phyloP scores from a whole-genome alignment of 2,113 vertebrate species.

The Otis tarda region DNA sequence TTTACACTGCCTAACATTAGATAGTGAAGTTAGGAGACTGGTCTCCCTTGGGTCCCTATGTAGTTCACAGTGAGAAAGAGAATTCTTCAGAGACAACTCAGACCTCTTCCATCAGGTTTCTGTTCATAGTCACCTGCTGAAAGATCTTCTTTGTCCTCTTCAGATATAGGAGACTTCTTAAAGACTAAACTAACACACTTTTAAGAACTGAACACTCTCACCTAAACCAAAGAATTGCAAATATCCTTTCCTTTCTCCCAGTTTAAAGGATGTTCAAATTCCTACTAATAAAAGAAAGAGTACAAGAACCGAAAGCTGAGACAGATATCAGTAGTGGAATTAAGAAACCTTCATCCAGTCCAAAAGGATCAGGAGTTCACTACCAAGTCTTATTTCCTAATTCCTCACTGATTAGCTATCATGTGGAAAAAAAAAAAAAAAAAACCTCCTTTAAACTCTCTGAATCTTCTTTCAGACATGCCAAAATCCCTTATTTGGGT shows the following conservation, averaged over 20 bases:
- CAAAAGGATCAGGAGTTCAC: neutral
- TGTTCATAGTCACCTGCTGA: neutral
- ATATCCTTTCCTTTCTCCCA: neutral
- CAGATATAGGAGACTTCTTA: neutral
- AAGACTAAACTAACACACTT: neutral
- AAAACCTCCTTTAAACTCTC: neutral
- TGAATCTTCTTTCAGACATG: neutral
- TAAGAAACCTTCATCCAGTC: neutral
- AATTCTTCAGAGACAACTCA: neutral
- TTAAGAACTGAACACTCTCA: neutral
- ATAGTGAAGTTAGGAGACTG: no score
- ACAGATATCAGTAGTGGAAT: neutral
- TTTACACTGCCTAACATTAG: neutral
- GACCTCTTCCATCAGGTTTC: neutral
- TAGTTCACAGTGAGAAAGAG: neutral
- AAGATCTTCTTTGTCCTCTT: neutral
- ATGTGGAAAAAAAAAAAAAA: neutral
- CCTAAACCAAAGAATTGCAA: neutral
- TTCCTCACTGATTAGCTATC: neutral
- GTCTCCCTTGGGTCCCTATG: neutral
- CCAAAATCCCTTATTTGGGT: neutral
- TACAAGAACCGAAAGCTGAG: neutral
- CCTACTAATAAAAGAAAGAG: neutral
- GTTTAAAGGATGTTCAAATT: neutral
- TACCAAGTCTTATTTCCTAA: neutral